Conservation (phyloP, 2,797 vertebrate species). For the Pteronotus mesoamericanus region DNA sequence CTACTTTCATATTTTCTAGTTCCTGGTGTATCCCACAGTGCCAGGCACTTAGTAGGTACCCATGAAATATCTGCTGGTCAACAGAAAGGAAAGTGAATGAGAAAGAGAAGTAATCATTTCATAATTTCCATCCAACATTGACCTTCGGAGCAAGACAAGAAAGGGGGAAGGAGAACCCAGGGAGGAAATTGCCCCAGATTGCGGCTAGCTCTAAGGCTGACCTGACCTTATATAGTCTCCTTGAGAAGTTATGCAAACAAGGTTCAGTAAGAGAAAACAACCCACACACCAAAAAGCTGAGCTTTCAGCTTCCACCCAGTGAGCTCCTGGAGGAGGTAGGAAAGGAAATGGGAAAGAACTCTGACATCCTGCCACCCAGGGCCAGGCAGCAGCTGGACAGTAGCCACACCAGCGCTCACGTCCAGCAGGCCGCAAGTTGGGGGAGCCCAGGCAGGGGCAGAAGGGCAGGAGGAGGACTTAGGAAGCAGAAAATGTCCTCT, state of each 20-base stretch:
- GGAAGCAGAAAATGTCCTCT: not conserved
- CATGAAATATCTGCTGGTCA: not conserved
- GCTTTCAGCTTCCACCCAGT: not conserved
- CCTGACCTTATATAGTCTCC: not conserved
- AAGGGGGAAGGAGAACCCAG: not conserved
- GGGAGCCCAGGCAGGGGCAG: not conserved
- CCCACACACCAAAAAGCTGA: constrained; percentile 36
- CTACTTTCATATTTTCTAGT: not conserved
- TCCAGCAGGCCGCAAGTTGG: accelerated
- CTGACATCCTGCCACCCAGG: not conserved
- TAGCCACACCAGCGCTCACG: not conserved
- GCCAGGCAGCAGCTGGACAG: not conserved
- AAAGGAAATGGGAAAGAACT: not conserved
- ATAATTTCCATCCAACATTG: not conserved
- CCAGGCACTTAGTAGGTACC: not conserved
- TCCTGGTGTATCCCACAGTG: accelerated
- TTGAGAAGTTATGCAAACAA: constrained; percentile 46
- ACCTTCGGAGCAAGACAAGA: not conserved
- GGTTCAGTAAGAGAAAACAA: constrained; percentile 5
- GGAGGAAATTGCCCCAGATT: constrained; percentile 28
- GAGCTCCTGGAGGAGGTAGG: not conserved
- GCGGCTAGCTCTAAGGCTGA: not conserved
- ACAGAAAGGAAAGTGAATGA: not conserved
- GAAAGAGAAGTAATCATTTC: not conserved
- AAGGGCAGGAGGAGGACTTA: not conserved